Percentiles rank a stretch among this genome's conserved stretches.
These are phyloP conservation scores for Gavia stellata DNA, from an alignment of 2,113 vertebrate species.

Conservation along the genomic window DNA sequence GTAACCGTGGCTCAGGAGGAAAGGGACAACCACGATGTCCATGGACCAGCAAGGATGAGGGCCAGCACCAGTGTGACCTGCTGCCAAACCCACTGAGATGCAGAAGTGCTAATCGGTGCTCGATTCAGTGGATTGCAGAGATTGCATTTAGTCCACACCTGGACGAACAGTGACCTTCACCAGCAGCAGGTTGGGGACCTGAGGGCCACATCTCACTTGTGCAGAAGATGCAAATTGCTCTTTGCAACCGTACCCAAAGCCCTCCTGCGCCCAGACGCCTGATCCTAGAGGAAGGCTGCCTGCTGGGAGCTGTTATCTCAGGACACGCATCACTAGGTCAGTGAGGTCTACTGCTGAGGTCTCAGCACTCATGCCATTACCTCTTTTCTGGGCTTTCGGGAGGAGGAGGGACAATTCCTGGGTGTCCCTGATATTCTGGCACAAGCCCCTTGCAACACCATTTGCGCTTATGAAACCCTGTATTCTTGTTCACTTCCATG, in stretches of 20 bases:
- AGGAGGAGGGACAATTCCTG: not conserved
- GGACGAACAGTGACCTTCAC: not conserved
- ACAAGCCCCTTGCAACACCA: not conserved
- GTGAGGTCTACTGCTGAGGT: not conserved
- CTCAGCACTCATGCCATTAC: not conserved
- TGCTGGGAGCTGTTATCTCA: not conserved
- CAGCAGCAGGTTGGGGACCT: not conserved
- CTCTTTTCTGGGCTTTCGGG: not conserved
- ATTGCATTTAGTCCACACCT: not conserved
- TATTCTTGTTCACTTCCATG: not conserved
- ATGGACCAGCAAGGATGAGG: not conserved
- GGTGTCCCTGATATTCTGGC: not conserved
- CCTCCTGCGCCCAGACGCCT: fast-evolving
- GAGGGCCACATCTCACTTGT: not conserved
- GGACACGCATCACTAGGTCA: not conserved
- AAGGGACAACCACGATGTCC: not conserved
- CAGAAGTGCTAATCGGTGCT: no score
- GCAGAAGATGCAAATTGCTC: not conserved
- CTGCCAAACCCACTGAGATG: not conserved
- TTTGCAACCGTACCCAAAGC: not conserved
- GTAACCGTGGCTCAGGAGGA: not conserved
- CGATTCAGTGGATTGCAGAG: not conserved
- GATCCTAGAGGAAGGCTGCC: not conserved
- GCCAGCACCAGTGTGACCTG: not conserved
- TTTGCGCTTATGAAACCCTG: not conserved